phyloP scores from a whole-genome alignment of 2,113 vertebrate genomes.

The Antechinus flavipes region DNA sequence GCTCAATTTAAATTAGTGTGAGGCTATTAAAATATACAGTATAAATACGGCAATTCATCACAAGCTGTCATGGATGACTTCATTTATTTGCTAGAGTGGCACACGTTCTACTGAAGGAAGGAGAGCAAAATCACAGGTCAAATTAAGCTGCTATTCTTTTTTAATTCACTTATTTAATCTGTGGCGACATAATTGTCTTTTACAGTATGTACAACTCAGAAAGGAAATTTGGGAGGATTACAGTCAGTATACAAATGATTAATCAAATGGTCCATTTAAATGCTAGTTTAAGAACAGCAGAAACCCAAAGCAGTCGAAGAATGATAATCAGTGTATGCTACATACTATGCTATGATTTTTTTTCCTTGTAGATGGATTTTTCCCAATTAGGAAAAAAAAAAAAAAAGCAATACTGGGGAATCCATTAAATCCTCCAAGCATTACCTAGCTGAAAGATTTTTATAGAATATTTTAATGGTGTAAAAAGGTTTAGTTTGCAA shows the following conservation, averaged over 20 bases:
- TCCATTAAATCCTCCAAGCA: slow-evolving; percentile 3
- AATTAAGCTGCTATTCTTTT: slow-evolving; percentile 89
- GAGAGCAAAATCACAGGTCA: slow-evolving; percentile 92
- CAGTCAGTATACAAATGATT: slow-evolving; percentile 85
- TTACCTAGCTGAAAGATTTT: slow-evolving; percentile 33
- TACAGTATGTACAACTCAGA: slow-evolving; percentile 84
- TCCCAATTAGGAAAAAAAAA: slow-evolving; percentile 4
- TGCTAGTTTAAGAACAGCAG: slow-evolving; percentile 79
- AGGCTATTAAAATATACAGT: slow-evolving; percentile 96
- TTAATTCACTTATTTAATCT: slow-evolving; percentile 91
- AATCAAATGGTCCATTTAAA: slow-evolving; percentile 87
- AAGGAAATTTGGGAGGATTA: slow-evolving; percentile 84
- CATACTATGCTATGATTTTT: not conserved
- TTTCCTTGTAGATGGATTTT: slow-evolving; percentile 4
- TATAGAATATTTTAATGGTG: not conserved
- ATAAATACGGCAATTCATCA: slow-evolving; percentile 98
- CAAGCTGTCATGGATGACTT: slow-evolving; percentile 90
- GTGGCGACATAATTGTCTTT: slow-evolving; percentile 87
- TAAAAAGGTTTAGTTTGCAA: slow-evolving; percentile 23
- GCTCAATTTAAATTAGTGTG: slow-evolving; percentile 96
- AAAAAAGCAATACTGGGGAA: slow-evolving; percentile 49
- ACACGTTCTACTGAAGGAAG: slow-evolving; percentile 81
- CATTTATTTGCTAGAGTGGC: slow-evolving; percentile 88
- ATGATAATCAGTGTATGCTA: slow-evolving; percentile 33
- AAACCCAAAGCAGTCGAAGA: slow-evolving; percentile 70